A percentile compares a stretch with the other conserved stretches of the same genome.
phyloP scores from a whole-genome alignment of 2,888 invertebrate genomes.

The Siphonodentalium dalli region DNA sequence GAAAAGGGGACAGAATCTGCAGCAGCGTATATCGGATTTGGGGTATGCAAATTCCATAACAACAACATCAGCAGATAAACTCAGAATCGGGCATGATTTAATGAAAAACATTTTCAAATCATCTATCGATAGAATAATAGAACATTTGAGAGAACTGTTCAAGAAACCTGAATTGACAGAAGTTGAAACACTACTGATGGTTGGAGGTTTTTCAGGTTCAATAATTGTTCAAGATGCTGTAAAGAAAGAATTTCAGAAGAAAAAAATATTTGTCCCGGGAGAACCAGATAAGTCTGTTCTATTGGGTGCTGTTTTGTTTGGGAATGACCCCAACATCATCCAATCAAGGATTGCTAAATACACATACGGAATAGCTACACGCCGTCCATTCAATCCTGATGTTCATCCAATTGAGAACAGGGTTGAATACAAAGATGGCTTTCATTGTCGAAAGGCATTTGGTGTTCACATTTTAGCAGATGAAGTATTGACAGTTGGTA shows the following conservation, averaged over 20 bases:
- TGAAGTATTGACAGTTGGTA: slow-evolving; percentile 5
- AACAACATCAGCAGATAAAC: slow-evolving; percentile 10
- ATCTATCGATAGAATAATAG: slow-evolving; percentile 15
- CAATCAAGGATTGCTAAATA: slow-evolving; percentile 3
- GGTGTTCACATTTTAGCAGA: slow-evolving; percentile 13
- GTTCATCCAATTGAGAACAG: slow-evolving; percentile 11
- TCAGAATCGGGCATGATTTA: slow-evolving; percentile 15
- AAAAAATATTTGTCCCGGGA: slow-evolving; percentile 11
- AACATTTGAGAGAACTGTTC: slow-evolving; percentile 15
- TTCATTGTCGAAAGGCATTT: slow-evolving; percentile 17
- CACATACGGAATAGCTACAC: slow-evolving; percentile 22
- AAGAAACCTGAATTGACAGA: slow-evolving; percentile 5
- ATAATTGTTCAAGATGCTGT: slow-evolving; percentile 22
- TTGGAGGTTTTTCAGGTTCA: slow-evolving; percentile 23
- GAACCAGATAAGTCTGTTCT: slow-evolving; percentile 18
- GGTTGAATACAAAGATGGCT: background rate
- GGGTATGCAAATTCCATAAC: too few species aligned
- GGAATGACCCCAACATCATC: slow-evolving; percentile 15
- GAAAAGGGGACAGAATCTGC: too few species aligned
- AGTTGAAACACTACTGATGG: slow-evolving; percentile 10
- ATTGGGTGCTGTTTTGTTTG: slow-evolving; percentile 23
- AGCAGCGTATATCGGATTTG: too few species aligned
- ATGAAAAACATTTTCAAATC: slow-evolving; percentile 16
- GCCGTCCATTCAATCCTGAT: slow-evolving; percentile 15
- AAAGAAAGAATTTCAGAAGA: slow-evolving; percentile 11